Base-by-base conservation (phyloP, 2,888 invertebrate species). In the Beris chalybata region DNA sequence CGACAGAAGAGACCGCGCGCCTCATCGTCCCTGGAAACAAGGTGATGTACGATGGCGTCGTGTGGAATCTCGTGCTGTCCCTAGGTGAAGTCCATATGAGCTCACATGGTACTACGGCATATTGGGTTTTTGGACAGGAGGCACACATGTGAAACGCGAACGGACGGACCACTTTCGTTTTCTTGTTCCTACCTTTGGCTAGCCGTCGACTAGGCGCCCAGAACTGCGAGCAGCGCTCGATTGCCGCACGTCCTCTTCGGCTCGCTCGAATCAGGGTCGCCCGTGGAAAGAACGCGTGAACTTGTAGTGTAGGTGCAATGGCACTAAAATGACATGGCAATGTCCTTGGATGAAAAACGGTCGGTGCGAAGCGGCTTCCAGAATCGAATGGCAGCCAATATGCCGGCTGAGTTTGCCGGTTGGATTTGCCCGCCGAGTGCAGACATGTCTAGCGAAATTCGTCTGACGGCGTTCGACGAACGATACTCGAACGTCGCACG, bases 271-370 rank as follows among this genome's bases (percentile, higher is more conserved):
- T 15, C 15, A 52, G 13, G 52, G 22, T 52, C 52, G 15, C 7
- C 7, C 6, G 7, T 52, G 30, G 48, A 47, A 11, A 4, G 32
- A 15, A 44, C 45, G 7, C 15, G 52, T 22, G 54, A 54, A 54
- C 45, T 54, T 54, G 22, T 22, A 2, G 54, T 30, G 43, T 50
- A 57, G 32, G 52, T 30, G 66, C 56, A 43, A 38, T 57, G 12
- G 58, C 55, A 56, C 55, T 48, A 48, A 53, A 70, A 72, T 70
- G 74, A 71, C 73, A 76, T 77, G 78, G 74, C 78, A 79, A 79
- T 79, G 78, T 79, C 78, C 79, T 79, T 79, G 79, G 76, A 77
- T 77, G 78, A 78, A 79, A 79, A 79, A 79, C 79, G 75, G 79
- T 78, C 78, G 76, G 72, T 66, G 68, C 64, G 72, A 74, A 71